A percentile compares a stretch with the other conserved stretches of the same genome.
Conservation (phyloP, 2,888 invertebrate species). For the Malthinus flaveolus region DNA sequence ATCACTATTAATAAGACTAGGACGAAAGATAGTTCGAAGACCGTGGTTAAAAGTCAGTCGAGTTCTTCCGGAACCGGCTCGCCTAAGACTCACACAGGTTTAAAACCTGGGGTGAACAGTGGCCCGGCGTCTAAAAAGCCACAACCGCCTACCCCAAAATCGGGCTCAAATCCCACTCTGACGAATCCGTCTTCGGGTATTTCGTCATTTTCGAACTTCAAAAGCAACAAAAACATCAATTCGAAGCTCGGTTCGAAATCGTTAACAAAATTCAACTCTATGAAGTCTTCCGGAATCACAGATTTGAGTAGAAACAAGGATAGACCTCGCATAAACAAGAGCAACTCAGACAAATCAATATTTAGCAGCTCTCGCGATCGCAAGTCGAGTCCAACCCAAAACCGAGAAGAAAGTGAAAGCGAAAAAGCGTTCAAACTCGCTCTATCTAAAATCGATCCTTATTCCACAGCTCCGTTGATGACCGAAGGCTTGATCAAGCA, state of each 20-base stretch:
- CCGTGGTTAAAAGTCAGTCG: conserved; percentile 40
- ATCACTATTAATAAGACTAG: conserved; percentile 89
- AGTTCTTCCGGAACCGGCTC: conserved; percentile 65
- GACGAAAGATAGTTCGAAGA: conserved; percentile 67
- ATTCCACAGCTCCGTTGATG: conserved; percentile 65
- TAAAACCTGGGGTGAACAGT: conserved; percentile 80
- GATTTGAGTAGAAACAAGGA: conserved; percentile 67
- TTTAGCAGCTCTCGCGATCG: conserved; percentile 64
- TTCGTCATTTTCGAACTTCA: conserved; percentile 29
- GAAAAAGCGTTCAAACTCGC: conserved; percentile 64
- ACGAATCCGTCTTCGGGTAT: conserved; percentile 27
- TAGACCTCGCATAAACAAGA: conserved; percentile 62
- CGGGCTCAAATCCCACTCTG: conserved; percentile 38
- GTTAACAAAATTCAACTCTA: conserved; percentile 61
- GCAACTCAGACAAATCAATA: conserved; percentile 66
- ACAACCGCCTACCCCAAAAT: conserved; percentile 55
- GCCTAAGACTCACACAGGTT: conserved; percentile 78
- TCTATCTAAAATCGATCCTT: conserved; percentile 58
- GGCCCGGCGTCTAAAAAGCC: conserved; percentile 86
- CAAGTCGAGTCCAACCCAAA: conserved; percentile 69
- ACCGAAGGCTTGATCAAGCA: conserved; percentile 79
- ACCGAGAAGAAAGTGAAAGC: conserved; percentile 66
- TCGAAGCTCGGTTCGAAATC: conserved; percentile 28
- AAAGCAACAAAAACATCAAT: conserved; percentile 45
- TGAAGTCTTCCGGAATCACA: conserved; percentile 58